These are phyloP conservation scores for Boulengeromyrus knoepffleri DNA, from an alignment of 2,113 vertebrate genomes.

Conservation along the genomic window DNA sequence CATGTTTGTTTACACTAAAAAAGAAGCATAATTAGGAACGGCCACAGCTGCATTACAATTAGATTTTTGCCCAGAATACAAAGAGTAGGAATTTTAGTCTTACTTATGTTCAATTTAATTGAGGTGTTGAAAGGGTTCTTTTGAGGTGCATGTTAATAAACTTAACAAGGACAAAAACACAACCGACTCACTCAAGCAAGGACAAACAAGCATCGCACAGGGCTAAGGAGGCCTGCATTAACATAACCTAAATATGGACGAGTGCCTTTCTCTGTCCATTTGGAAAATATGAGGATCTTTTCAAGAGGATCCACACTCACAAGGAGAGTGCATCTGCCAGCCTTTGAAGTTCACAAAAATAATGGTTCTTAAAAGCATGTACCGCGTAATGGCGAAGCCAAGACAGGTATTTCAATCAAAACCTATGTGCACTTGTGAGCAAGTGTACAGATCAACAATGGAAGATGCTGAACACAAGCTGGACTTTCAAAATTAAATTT, in stretches of 20 bases:
- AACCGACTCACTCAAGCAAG: constrained; percentile 35
- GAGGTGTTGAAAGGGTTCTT: constrained; percentile 14
- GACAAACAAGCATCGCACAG: constrained; percentile 35
- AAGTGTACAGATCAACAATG: constrained; percentile 38
- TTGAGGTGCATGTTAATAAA: constrained; percentile 24
- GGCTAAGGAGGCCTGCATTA: constrained; percentile 43
- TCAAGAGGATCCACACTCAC: constrained; percentile 52
- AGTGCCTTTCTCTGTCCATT: constrained; percentile 63
- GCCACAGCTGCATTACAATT: background rate
- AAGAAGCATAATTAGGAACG: background rate
- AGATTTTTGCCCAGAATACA: background rate
- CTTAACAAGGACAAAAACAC: constrained; percentile 35
- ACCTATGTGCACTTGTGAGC: constrained; percentile 39
- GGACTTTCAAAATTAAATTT: constrained; percentile 9
- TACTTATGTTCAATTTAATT: constrained; percentile 11
- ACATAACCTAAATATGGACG: constrained; percentile 52
- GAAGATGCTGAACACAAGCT: constrained; percentile 28
- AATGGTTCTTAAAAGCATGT: constrained; percentile 65
- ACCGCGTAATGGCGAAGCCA: constrained; percentile 47
- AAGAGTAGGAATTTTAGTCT: background rate
- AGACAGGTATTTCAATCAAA: constrained; percentile 48
- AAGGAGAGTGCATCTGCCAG: constrained; percentile 57
- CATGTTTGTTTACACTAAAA: background rate
- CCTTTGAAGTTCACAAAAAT: constrained; percentile 65
- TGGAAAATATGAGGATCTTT: constrained; percentile 63